Evolutionary conservation across 1,140 invertebrate genomes (phyloP).

Genomic region (honey bee (Apis mellifera)): Amel_HAv3.1 CM009941.2:15236001-15236500

Average conservation of each 20-base stretch:
- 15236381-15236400: not conserved
- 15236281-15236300: not conserved
- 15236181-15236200: not conserved
- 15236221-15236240: not conserved
- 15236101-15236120: not conserved
- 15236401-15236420: not conserved
- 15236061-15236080: not conserved
- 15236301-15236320: constrained; percentile 23
- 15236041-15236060: constrained; percentile 29
- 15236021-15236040: constrained; percentile 36
- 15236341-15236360: constrained; percentile 35
- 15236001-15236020: not conserved
- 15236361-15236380: constrained; percentile 21
- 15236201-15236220: not conserved
- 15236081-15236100: not conserved
- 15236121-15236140: not conserved
- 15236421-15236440: not conserved
- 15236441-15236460: not conserved
- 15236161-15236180: not conserved
- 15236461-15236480: too few species aligned
- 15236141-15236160: not conserved
- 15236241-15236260: constrained; percentile 1
- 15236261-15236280: constrained; percentile 32
- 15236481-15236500: not conserved
- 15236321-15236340: constrained; percentile 15